Evolutionary conservation across 2,797 vertebrate species (phyloP).

Genomic region (Hybognathus amarus): DNA sequence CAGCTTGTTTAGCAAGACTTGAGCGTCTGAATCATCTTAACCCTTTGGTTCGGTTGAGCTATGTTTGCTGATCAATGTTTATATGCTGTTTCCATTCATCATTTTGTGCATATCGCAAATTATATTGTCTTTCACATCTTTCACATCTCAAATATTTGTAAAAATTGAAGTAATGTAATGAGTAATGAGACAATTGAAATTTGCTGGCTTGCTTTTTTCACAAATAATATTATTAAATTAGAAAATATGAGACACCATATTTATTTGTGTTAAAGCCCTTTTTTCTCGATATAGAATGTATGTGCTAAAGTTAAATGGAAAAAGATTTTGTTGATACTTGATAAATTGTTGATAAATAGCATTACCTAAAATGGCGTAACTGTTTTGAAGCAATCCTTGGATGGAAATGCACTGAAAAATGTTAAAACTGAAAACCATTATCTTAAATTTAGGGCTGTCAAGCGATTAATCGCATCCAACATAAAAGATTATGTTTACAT

Average conservation of each 20-base stretch:
- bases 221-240: background rate
- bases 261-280: background rate
- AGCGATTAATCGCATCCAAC: no score
- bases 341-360: background rate
- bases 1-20: constrained; percentile 25
- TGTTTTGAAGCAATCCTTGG: background rate
- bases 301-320: background rate
- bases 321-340: background rate
- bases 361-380: background rate
- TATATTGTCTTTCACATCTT: background rate
- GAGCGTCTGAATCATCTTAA: constrained; percentile 9
- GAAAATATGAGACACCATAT: background rate
- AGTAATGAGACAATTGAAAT: background rate
- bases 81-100: background rate
- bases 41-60: background rate
- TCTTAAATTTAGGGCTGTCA: no score
- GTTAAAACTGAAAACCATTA: background rate
- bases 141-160: background rate
- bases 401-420: background rate
- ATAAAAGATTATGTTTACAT: no score
- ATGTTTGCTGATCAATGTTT: no score
- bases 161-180: background rate
- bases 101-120: background rate
- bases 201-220: background rate
- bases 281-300: background rate